phyloP scores from a whole-genome alignment of 64 coral and sea anemone genomes.

The Porites lutea region DNA sequence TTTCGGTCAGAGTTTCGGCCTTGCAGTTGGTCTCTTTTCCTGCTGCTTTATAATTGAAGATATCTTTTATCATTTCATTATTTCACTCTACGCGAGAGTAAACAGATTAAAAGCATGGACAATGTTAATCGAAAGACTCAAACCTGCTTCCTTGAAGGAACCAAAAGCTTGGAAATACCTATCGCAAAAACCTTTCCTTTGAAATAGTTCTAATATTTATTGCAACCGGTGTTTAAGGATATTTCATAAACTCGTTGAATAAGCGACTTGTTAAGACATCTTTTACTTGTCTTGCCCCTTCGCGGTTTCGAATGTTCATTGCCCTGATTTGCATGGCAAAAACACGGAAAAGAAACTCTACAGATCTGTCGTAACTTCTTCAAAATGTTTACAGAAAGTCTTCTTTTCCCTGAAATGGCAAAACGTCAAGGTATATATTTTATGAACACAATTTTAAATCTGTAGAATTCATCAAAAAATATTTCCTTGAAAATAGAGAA shows the following conservation, averaged over 20 bases:
- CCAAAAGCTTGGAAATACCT: neutral
- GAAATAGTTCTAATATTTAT: no score
- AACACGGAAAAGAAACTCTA: neutral
- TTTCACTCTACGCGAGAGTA: constrained; percentile 21
- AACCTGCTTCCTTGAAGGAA: neutral
- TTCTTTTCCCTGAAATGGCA: neutral
- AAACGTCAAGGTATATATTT: neutral
- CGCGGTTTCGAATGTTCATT: neutral
- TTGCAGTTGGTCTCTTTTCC: constrained; percentile 23
- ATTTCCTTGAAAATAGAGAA: constrained; percentile 8
- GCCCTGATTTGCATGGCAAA: constrained; percentile 3
- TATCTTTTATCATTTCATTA: constrained; percentile 46
- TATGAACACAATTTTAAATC: neutral
- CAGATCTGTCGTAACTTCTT: neutral
- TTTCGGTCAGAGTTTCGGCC: neutral
- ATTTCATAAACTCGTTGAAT: neutral
- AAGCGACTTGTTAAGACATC: neutral
- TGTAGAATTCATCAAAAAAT: neutral
- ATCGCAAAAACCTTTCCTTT: neutral
- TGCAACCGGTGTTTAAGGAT: no score
- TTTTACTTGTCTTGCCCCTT: neutral
- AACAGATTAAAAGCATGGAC: constrained; percentile 25
- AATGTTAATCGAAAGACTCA: constrained; percentile 1
- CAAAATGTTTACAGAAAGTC: neutral
- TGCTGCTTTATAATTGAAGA: constrained; percentile 27